These are phyloP conservation scores for Girardia tigrina DNA, from an alignment of 2,888 invertebrate species.

Conservation along the genomic window DNA sequence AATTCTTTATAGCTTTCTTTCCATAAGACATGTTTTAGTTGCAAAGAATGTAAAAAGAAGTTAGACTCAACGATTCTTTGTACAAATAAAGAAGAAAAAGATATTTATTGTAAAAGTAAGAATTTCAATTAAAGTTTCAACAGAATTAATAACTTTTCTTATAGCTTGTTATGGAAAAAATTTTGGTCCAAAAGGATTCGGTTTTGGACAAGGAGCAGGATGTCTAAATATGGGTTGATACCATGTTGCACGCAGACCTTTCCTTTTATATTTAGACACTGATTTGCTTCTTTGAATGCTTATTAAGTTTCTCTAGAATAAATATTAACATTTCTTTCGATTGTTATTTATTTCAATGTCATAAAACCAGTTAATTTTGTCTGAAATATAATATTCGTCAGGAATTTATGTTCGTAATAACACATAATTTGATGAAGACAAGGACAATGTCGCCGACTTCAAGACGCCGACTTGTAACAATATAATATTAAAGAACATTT, in stretches of 20 bases:
- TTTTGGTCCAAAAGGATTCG: conserved; percentile 52
- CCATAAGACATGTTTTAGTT: conserved; percentile 54
- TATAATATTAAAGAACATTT: too few relatives aligned
- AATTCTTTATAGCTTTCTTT: conserved; percentile 46
- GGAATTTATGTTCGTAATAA: too few relatives aligned
- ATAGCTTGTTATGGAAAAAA: conserved; percentile 49
- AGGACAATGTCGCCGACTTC: too few relatives aligned
- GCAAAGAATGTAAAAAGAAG: conserved; percentile 50
- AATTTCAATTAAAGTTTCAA: too few relatives aligned
- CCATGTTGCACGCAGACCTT: not conserved
- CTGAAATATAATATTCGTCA: too few relatives aligned
- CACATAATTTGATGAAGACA: too few relatives aligned
- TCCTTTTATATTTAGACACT: conserved; percentile 1
- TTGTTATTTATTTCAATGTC: not conserved
- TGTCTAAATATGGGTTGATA: conserved; percentile 36
- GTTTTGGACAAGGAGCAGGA: conserved; percentile 48
- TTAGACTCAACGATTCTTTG: conserved; percentile 52
- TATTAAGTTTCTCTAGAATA: conserved; percentile 11
- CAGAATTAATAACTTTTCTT: too few relatives aligned
- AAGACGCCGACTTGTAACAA: too few relatives aligned
- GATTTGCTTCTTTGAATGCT: conserved; percentile 18
- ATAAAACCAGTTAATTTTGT: too few relatives aligned
- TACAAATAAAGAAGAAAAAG: conserved; percentile 50
- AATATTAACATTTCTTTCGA: conserved; percentile 1
- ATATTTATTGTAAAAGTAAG: conserved; percentile 53